A percentile compares a stretch with the other conserved stretches of the same genome.
Evolutionary conservation across 2,888 invertebrate genomes (phyloP).

Genomic region (Asteroscopus sphinx): DNA sequence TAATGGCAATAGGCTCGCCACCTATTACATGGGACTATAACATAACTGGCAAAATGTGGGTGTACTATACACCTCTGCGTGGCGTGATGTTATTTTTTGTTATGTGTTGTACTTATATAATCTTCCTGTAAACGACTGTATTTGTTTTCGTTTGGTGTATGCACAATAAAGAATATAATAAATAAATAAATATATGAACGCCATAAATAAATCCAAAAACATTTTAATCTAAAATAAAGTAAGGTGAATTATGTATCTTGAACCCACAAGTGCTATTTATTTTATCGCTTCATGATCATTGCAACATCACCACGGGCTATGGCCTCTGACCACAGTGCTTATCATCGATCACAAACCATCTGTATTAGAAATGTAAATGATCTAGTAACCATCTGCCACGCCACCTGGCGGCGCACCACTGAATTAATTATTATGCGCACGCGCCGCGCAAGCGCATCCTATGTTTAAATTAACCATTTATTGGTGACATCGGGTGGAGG

Average conservation of each 20-base stretch:
- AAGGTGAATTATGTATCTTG: not conserved
- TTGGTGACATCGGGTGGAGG: constrained; percentile 43
- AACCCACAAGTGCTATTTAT: not conserved
- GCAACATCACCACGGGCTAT: constrained; percentile 43
- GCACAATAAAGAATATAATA: too few relatives aligned
- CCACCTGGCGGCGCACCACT: constrained; percentile 81
- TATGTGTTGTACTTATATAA: too few relatives aligned
- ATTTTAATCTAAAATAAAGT: too few relatives aligned
- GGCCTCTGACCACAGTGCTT: constrained; percentile 34
- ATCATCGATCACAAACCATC: constrained; percentile 57
- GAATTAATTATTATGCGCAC: constrained; percentile 84
- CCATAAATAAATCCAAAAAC: too few relatives aligned
- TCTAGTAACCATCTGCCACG: constrained; percentile 79
- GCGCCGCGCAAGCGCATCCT: constrained; percentile 67
- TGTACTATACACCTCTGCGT: too few relatives aligned
- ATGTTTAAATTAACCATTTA: constrained; percentile 53
- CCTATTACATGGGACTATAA: too few relatives aligned
- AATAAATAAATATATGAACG: too few relatives aligned
- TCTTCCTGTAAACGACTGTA: too few relatives aligned
- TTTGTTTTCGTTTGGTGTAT: too few relatives aligned
- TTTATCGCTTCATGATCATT: constrained; percentile 5
- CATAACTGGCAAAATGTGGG: too few relatives aligned
- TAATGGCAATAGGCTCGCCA: too few relatives aligned
- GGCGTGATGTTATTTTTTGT: too few relatives aligned
- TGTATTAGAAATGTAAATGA: constrained; percentile 75